Evolutionary conservation across 2,888 invertebrate species (phyloP), one percentile per base, ranked within the genome.

Genomic region (Copidosoma aretas): DNA sequence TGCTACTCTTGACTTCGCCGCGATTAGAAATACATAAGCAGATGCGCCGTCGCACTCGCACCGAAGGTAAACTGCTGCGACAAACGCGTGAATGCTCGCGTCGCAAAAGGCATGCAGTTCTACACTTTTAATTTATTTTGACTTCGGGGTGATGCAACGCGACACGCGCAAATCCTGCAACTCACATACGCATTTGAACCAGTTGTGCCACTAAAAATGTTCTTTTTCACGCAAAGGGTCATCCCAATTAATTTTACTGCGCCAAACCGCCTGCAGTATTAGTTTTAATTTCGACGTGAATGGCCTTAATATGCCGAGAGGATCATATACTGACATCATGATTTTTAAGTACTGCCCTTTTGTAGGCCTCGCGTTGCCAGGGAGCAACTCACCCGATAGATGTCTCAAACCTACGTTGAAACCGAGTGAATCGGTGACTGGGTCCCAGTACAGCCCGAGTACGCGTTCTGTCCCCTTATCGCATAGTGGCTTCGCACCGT

Each of bases 1-100:
- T 1, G 63, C 67, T 25, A 59, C 53, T 19, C 21, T 61, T 5
- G 63, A 49, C 43, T 68, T 63, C 0, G 56, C 67, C 4, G 39
- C 8, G 10, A 59, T 21, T 1, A 68, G 15, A 14, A 51, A 24
- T 19, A 63, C n/a, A 14, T 51, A 52, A 10, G 58, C 58, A 1
- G 22, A 10, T 3, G 3, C 21, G 0, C 15, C 22, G 4, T 17
- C 5, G 10, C 17, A 10, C 15, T 10, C 52, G 19, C 43, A 63
- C n/a, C 67, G 25, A 5, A 62, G 3, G 15, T 67, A 63, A 10
- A 17, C 43, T 1, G 15, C 39, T 0, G 63, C 52, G n/a, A 41
- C 67, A 53, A 58, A 67, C 17, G 67, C 67, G n/a, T 58, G 32
- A 15, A 24, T 8, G 52, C 67, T 67, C 0, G 67, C 67, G 24